phyloP scores from a whole-genome alignment of 2,888 invertebrate genomes.

The Spatulosminthurus flaviceps region DNA sequence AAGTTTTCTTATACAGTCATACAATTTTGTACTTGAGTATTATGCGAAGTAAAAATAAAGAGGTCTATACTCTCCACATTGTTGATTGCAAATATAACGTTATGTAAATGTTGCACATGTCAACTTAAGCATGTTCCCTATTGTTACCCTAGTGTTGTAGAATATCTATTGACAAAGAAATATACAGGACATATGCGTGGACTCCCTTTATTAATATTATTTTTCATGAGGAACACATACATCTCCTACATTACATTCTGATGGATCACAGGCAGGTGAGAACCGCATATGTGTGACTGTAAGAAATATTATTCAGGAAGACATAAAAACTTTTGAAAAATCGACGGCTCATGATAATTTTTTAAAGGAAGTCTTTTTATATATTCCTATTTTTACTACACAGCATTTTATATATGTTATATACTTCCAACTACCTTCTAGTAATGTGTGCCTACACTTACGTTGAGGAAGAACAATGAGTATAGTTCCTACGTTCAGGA shows the following conservation, averaged over 20 bases:
- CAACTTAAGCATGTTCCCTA: background rate
- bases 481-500: background rate
- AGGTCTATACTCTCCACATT: background rate
- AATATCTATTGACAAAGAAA: no score
- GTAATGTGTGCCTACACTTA: no score
- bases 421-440: background rate
- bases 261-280: slow-evolving; percentile 10
- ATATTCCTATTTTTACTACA: slow-evolving; percentile 18
- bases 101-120: slow-evolving; percentile 17
- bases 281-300: background rate
- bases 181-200: slow-evolving; percentile 6
- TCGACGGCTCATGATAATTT: slow-evolving; percentile 35
- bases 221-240: background rate
- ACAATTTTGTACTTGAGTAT: no score
- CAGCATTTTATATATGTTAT: no score
- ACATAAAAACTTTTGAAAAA: slow-evolving; percentile 39
- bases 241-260: background rate
- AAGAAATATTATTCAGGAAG: slow-evolving; percentile 30
- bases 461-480: background rate
- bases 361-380: slow-evolving; percentile 34
- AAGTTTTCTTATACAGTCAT: background rate
- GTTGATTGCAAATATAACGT: slow-evolving; percentile 14
- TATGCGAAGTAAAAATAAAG: background rate
- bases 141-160: background rate
- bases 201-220: background rate